These are phyloP conservation scores for Argynnis bischoffii DNA, from an alignment of 2,888 invertebrate genomes.

Conservation along the genomic window DNA sequence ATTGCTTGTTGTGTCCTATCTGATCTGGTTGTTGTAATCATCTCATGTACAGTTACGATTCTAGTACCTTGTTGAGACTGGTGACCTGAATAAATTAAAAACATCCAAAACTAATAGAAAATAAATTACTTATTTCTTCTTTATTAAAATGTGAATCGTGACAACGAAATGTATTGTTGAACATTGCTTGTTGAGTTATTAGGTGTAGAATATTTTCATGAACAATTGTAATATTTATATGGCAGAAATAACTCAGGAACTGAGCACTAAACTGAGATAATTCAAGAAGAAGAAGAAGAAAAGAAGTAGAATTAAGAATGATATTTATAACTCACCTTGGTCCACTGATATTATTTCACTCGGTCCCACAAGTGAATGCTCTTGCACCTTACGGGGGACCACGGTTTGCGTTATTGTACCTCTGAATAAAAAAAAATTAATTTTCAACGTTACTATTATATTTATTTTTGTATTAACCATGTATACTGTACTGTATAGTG, in stretches of 20 bases:
- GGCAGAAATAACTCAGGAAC: too few relatives aligned
- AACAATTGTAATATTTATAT: too few relatives aligned
- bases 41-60: conserved; percentile 66
- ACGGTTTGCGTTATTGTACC: conserved; percentile 79
- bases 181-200: too few relatives aligned
- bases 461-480: too few relatives aligned
- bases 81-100: conserved; percentile 46
- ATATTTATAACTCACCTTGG: conserved; percentile 82
- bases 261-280: too few relatives aligned
- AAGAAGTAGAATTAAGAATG: neutral
- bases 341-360: conserved; percentile 91
- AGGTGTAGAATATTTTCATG: too few relatives aligned
- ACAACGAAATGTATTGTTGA: too few relatives aligned
- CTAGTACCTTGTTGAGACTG: conserved; percentile 54
- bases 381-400: conserved; percentile 86
- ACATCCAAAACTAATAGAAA: neutral
- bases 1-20: conserved; percentile 95
- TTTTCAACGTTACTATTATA: too few relatives aligned
- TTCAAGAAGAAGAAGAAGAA: neutral
- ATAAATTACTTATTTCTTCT: neutral
- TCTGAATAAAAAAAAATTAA: conserved; percentile 67
- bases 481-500: too few relatives aligned
- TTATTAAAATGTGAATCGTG: too few relatives aligned
- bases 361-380: conserved; percentile 94
- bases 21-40: conserved; percentile 89